These are phyloP conservation scores for Sminthurides bifidus DNA, from an alignment of 1,140 invertebrate species.

Conservation along the genomic window DNA sequence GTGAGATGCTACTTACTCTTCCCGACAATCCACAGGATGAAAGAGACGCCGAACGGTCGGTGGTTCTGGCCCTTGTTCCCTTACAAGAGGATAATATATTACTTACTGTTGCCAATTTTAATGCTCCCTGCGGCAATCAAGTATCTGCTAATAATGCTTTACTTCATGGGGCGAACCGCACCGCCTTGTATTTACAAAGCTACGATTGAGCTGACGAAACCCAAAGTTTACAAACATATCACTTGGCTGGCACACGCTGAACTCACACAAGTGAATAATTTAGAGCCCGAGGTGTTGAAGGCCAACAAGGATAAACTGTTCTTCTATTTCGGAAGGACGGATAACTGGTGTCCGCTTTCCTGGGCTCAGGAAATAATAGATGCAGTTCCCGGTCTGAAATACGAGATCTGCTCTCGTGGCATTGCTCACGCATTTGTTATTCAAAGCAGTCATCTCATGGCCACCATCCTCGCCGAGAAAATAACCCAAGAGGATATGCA, in stretches of 20 bases:
- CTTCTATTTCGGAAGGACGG: conserved; percentile 60
- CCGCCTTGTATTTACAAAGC: conserved; percentile 38
- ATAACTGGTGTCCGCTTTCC: conserved; percentile 59
- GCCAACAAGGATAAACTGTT: conserved; percentile 48
- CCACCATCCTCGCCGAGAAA: conserved; percentile 41
- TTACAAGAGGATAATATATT: conserved; percentile 41
- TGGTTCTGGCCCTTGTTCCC: conserved; percentile 37
- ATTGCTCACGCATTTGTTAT: conserved; percentile 67
- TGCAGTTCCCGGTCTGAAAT: conserved; percentile 48
- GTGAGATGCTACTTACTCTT: conserved; percentile 57
- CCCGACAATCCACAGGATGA: conserved; percentile 69
- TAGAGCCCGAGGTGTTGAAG: conserved; percentile 42
- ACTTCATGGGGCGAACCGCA: conserved; percentile 33
- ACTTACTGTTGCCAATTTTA: conserved; percentile 47
- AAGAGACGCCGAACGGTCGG: conserved; percentile 53
- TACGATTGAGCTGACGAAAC: conserved; percentile 43
- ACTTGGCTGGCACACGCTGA: conserved; percentile 44
- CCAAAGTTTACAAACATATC: conserved; percentile 32
- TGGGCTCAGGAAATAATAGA: conserved; percentile 51
- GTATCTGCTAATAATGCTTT: conserved; percentile 41
- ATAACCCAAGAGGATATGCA: neutral
- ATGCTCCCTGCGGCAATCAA: conserved; percentile 46
- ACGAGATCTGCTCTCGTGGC: conserved; percentile 50
- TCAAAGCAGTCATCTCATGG: conserved; percentile 48
- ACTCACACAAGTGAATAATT: conserved; percentile 46